Evolutionary conservation across 2,888 invertebrate genomes (phyloP).

Genomic region (Chesias legatella): DNA sequence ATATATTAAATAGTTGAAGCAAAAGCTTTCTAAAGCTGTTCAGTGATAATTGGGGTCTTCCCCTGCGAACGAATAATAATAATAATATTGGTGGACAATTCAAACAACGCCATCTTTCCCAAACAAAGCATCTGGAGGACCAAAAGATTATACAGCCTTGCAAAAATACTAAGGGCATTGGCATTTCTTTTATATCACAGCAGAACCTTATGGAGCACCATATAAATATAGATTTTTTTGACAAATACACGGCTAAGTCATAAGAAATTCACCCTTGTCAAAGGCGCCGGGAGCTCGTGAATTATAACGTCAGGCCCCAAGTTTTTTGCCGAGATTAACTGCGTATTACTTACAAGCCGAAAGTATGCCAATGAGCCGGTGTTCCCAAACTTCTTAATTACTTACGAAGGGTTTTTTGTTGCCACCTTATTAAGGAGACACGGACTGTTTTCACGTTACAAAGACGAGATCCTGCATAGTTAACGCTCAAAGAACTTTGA

Average conservation of each 20-base stretch:
- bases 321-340: constrained; percentile 71
- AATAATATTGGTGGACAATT: too few species aligned
- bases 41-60: too few species aligned
- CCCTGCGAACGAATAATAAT: too few species aligned
- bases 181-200: too few species aligned
- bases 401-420: constrained; percentile 57
- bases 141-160: too few species aligned
- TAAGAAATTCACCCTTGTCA: constrained; percentile 70
- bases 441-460: constrained; percentile 51
- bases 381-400: constrained; percentile 70
- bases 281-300: constrained; percentile 54
- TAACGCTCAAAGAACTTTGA: constrained; percentile 41
- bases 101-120: too few species aligned
- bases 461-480: constrained; percentile 49
- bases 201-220: constrained; percentile 37
- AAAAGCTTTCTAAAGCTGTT: too few species aligned
- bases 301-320: constrained; percentile 67
- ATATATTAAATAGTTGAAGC: too few species aligned
- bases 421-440: constrained; percentile 43
- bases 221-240: constrained; percentile 46
- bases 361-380: constrained; percentile 70
- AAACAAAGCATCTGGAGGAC: too few species aligned
- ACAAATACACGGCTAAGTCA: constrained; percentile 59
- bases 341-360: constrained; percentile 70
- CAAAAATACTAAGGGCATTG: too few species aligned